A percentile compares a stretch with the other conserved stretches of the same genome.
Evolutionary conservation across 1,140 invertebrate species (phyloP).

Genomic region (Gerris buenoi): DNA sequence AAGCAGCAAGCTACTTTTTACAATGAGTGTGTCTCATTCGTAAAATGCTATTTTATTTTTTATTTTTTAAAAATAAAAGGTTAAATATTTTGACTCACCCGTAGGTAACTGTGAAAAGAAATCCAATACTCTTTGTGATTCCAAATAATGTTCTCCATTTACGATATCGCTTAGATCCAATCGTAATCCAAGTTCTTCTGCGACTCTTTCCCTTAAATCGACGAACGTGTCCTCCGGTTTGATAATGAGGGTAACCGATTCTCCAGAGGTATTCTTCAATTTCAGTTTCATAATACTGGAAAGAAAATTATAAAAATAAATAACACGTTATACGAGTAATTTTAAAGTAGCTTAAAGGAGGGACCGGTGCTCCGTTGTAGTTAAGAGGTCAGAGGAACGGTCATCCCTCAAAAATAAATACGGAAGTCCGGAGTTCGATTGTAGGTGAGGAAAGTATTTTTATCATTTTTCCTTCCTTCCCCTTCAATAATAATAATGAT

Average conservation of each 20-base stretch:
- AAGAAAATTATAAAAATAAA: too few species aligned
- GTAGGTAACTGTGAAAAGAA: slow-evolving; percentile 13
- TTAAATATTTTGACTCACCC: not conserved
- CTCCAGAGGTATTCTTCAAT: slow-evolving; percentile 18
- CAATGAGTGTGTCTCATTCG: not conserved
- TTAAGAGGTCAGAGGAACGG: too few species aligned
- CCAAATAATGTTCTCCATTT: slow-evolving; percentile 19
- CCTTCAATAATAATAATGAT: too few species aligned
- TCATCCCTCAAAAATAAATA: too few species aligned
- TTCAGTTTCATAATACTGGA: slow-evolving; percentile 21
- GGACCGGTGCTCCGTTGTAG: too few species aligned
- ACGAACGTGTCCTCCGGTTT: slow-evolving; percentile 21
- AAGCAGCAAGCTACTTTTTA: too few species aligned
- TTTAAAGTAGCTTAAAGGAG: too few species aligned
- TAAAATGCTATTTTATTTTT: not conserved
- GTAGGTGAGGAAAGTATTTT: too few species aligned
- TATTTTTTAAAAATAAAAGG: too few species aligned
- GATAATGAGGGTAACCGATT: slow-evolving; percentile 18
- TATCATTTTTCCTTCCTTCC: too few species aligned
- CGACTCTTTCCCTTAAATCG: slow-evolving; percentile 20
- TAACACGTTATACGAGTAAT: too few species aligned
- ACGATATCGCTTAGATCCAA: slow-evolving; percentile 22
- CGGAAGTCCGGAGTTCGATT: too few species aligned
- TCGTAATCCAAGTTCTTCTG: slow-evolving; percentile 19
- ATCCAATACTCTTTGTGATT: slow-evolving; percentile 17